Percentiles rank a stretch among this genome's conserved stretches.
phyloP scores from a whole-genome alignment of 2,113 vertebrate species.

The Aplodontia rufa region DNA sequence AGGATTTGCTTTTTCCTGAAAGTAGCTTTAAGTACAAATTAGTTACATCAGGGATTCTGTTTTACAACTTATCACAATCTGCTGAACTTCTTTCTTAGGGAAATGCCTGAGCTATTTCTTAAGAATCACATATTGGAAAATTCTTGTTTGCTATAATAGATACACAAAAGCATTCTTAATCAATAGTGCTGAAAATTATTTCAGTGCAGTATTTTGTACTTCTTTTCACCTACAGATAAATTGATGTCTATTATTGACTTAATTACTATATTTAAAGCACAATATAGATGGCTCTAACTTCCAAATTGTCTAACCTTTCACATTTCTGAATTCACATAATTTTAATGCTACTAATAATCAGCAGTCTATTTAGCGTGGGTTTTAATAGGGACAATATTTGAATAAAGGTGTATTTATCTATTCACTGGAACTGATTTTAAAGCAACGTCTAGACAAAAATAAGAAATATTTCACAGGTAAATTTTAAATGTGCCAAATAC shows the following conservation, averaged over 20 bases:
- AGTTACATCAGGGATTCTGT: slow-evolving; percentile 56
- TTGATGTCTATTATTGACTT: slow-evolving; percentile 54
- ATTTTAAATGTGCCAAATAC: neutral
- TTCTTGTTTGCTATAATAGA: slow-evolving; percentile 42
- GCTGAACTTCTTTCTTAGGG: slow-evolving; percentile 39
- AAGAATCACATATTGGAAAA: slow-evolving; percentile 55
- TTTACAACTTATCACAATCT: slow-evolving; percentile 70
- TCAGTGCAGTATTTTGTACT: neutral
- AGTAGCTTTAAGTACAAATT: slow-evolving; percentile 63
- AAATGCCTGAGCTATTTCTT: slow-evolving; percentile 40
- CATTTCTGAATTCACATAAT: neutral
- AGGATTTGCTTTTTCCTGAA: neutral
- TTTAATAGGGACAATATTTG: neutral
- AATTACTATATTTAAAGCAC: slow-evolving; percentile 64
- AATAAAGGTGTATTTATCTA: neutral
- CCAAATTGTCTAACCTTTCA: slow-evolving; percentile 16
- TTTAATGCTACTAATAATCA: neutral
- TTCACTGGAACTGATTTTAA: neutral
- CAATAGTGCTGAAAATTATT: slow-evolving; percentile 37
- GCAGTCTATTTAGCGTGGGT: neutral
- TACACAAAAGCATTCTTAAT: slow-evolving; percentile 39
- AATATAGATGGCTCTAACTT: neutral
- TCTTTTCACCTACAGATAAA: slow-evolving; percentile 61
- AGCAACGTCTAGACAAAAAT: neutral
- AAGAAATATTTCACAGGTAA: neutral